Conservation (phyloP, 2,888 invertebrate genomes). For the Metallyticus violacea region DNA sequence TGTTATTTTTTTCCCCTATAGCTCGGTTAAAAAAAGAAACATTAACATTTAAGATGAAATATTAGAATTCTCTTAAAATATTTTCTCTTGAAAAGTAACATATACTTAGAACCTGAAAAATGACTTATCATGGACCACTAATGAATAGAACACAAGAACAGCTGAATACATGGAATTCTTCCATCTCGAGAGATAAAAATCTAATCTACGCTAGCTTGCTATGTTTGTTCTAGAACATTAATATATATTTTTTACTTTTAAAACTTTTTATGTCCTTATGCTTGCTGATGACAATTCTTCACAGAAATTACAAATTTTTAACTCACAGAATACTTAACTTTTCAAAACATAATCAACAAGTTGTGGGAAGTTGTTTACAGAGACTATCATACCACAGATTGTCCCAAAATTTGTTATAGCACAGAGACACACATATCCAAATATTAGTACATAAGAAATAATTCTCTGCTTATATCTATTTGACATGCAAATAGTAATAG, state of each 20-base stretch:
- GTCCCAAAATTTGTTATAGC: neutral
- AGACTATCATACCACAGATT: slow-evolving; percentile 2
- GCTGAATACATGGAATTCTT: slow-evolving; percentile 8
- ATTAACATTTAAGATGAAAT: neutral
- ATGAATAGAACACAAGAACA: slow-evolving; percentile 2
- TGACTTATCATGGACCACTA: neutral
- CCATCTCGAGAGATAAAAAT: neutral
- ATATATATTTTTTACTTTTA: neutral
- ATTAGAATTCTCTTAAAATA: neutral
- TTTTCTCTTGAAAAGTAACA: neutral
- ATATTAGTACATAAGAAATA: slow-evolving; percentile 15
- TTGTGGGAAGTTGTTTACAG: slow-evolving; percentile 6
- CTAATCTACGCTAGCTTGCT: slow-evolving; percentile 10
- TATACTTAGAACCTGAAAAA: neutral
- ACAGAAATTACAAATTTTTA: slow-evolving; percentile 9
- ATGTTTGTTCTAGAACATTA: neutral
- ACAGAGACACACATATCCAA: slow-evolving; percentile 7
- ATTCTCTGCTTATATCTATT: slow-evolving; percentile 8
- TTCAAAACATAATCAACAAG: neutral
- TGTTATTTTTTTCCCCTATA: neutral
- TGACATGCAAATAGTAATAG: neutral
- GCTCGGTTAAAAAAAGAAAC: neutral
- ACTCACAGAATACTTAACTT: neutral
- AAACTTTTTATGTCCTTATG: neutral
- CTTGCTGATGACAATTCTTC: neutral